Evolutionary conservation across 2,113 vertebrate genomes (phyloP), one percentile per base, ranked within the genome.

Genomic region (Poeciliopsis prolifica): DNA sequence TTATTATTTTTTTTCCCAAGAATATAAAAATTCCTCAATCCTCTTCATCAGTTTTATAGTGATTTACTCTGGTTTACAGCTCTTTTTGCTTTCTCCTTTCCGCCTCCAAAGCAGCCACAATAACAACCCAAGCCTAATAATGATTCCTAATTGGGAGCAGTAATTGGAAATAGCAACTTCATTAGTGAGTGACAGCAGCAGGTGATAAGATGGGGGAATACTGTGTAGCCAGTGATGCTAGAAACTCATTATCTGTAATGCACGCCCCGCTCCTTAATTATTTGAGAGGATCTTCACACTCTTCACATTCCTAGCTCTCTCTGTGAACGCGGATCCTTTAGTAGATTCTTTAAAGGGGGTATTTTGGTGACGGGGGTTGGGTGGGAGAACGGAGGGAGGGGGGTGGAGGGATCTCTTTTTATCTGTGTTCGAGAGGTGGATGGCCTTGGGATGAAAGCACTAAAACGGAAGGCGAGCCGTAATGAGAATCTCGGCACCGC

Each of bases 121-220:
- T 77, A 91, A 86, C 88, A 81, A 61, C 75, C 72, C 65, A 24
- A 35, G 77, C 63, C 69, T 86, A 79, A 90, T 93, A 94, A 93
- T 92, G 85, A 92, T 90, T 88, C 83, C 85, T 92, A 93, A 93
- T 91, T 78, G 88, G 65, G 75, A 83, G 82, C 82, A 78, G 87
- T 91, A 91, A 93, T 91, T 93, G 87, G 91, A 93, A 93, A 93
- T 90, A 82, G 94, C 90, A 91, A 91, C 93, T 95, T 93, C 90
- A 93, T 93, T 94, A 94, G 85, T 80, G 88, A 90, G 83, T 90
- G 86, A 91, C 91, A 91, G 88, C 88, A 85, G 89, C 91, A 93
- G 90, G 92, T 92, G 90, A 93, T 94, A 92, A 93, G 90, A 92
- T 83, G 30, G 85, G 91, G 88, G 88, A 93, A 93, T 94, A 86